phyloP scores from a whole-genome alignment of 2,888 invertebrate genomes.

The Melieria omissa region DNA sequence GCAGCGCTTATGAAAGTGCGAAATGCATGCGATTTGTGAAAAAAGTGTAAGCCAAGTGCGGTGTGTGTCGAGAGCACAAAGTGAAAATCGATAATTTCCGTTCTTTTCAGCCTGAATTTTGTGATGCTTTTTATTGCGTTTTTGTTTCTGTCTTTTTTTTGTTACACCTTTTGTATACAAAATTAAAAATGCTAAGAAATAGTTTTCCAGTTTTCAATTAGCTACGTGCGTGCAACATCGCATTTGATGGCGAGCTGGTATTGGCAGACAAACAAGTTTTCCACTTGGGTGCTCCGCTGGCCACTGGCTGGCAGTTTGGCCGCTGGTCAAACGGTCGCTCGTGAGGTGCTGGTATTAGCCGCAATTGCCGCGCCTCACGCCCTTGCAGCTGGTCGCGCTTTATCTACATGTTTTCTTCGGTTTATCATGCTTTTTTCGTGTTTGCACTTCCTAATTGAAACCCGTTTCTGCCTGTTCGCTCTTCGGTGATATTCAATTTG shows the following conservation, averaged over 20 bases:
- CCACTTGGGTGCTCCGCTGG: conserved; percentile 41
- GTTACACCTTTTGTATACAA: neutral
- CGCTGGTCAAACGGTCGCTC: conserved; percentile 17
- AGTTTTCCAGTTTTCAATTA: neutral
- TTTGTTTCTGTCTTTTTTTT: neutral
- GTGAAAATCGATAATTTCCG: neutral
- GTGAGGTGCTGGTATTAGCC: conserved; percentile 1
- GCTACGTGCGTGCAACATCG: neutral
- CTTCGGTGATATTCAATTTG: too few relatives aligned
- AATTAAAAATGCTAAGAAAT: neutral
- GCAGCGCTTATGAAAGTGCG: neutral
- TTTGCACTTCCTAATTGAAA: too few relatives aligned
- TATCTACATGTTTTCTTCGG: neutral
- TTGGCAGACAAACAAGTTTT: conserved; percentile 40
- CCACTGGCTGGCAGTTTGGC: conserved; percentile 35
- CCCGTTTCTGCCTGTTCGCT: too few relatives aligned
- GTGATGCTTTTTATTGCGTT: too few relatives aligned
- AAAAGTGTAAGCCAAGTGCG: neutral
- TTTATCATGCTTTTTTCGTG: neutral
- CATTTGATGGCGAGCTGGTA: neutral
- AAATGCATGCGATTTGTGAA: neutral
- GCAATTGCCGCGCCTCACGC: too few relatives aligned
- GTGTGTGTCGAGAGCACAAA: neutral
- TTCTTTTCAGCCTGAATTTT: too few relatives aligned
- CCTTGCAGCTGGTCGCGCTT: neutral